Evolutionary conservation across 2,113 vertebrate species (phyloP).

Genomic region (Platichthys flesus): DNA sequence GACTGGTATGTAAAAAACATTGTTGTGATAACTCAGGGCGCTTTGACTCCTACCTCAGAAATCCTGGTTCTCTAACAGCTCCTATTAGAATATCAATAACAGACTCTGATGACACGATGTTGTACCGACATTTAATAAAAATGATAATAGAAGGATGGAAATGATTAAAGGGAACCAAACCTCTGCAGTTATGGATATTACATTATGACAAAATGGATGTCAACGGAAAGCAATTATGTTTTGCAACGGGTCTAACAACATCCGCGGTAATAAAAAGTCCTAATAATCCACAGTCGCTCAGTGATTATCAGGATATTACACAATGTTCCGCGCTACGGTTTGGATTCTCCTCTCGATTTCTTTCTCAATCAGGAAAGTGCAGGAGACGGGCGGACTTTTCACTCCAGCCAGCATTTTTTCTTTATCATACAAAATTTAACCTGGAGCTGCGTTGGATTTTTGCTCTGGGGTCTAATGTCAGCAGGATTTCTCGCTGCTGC

Average conservation of each 20-base stretch:
- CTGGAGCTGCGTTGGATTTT: constrained; percentile 32
- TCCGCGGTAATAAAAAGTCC: constrained; percentile 33
- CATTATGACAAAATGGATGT: background rate
- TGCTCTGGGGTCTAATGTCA: constrained; percentile 45
- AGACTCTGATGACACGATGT: too few relatives aligned
- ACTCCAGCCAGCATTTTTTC: constrained; percentile 11
- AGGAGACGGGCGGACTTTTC: background rate
- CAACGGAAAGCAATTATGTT: constrained; percentile 51
- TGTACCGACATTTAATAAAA: background rate
- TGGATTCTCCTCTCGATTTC: constrained; percentile 36
- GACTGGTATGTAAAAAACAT: too few relatives aligned
- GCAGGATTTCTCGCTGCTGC: constrained; percentile 47
- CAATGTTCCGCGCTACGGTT: constrained; percentile 21
- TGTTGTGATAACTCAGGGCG: too few relatives aligned
- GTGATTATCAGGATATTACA: constrained; percentile 39
- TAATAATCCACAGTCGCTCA: constrained; percentile 33
- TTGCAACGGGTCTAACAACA: constrained; percentile 21
- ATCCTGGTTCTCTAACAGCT: too few relatives aligned
- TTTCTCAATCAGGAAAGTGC: constrained; percentile 50
- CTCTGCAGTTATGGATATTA: background rate
- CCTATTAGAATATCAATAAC: background rate
- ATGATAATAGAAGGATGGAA: background rate
- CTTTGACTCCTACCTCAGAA: too few relatives aligned
- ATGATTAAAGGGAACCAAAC: constrained; percentile 14
- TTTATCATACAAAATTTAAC: constrained; percentile 48